phyloP scores from a whole-genome alignment of 2,888 invertebrate species.

The Tetragnatha montana region DNA sequence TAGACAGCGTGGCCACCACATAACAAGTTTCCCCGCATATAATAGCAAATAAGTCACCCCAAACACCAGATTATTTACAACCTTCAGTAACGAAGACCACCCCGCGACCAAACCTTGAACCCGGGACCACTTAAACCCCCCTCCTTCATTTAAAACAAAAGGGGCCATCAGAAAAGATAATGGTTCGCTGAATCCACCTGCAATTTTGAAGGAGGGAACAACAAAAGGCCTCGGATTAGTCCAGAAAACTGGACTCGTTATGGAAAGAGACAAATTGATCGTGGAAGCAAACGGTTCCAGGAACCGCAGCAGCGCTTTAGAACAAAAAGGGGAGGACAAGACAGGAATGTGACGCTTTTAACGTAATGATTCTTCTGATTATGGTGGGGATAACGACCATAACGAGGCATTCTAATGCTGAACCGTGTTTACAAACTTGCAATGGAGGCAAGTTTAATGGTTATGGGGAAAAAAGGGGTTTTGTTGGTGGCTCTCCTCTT shows the following conservation, averaged over 20 bases:
- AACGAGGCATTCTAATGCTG: neutral
- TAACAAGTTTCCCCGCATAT: no score
- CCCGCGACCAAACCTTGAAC: neutral
- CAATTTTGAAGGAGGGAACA: neutral
- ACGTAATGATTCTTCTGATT: neutral
- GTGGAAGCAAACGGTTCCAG: neutral
- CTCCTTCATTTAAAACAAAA: neutral
- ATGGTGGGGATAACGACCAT: neutral
- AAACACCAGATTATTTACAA: neutral
- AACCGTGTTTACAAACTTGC: neutral
- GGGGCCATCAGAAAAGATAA: neutral
- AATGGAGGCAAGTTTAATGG: neutral
- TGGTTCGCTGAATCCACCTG: neutral
- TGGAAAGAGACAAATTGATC: constrained; percentile 16
- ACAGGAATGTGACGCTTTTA: constrained; percentile 13
- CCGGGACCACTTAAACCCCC: neutral
- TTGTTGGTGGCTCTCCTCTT: neutral
- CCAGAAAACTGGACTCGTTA: neutral
- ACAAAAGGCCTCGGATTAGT: constrained; percentile 1
- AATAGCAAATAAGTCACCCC: neutral
- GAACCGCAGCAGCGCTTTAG: neutral
- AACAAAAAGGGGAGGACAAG: neutral
- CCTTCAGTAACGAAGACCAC: neutral
- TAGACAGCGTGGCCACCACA: no score
- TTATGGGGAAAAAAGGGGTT: neutral